Evolutionary conservation across 2,113 vertebrate genomes (phyloP).

Genomic region (Brachionichthys hirsutus): DNA sequence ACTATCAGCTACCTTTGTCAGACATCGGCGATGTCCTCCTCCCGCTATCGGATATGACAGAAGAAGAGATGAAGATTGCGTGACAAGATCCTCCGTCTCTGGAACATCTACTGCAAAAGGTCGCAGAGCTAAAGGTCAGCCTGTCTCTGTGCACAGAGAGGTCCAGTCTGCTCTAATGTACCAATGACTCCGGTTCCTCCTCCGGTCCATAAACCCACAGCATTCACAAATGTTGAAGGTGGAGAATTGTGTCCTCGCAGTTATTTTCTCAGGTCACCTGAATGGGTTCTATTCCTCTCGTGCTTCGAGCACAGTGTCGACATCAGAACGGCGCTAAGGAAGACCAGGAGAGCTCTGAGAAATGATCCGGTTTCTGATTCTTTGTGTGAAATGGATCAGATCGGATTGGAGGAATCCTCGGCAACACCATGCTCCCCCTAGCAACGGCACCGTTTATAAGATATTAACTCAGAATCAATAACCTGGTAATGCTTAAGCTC

Average conservation of each 20-base stretch:
- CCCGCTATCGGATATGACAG: constrained; percentile 38
- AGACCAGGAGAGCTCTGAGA: constrained; percentile 41
- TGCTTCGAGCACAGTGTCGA: constrained; percentile 23
- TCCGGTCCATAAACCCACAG: constrained; percentile 30
- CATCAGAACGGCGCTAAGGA: constrained; percentile 51
- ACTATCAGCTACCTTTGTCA: constrained; percentile 55
- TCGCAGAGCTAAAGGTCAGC: constrained; percentile 47
- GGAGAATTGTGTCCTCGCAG: constrained; percentile 22
- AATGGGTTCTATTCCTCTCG: constrained; percentile 20
- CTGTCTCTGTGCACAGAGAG: constrained; percentile 30
- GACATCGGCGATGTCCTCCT: constrained; percentile 48
- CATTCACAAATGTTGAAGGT: constrained; percentile 1
- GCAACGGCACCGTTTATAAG: neutral
- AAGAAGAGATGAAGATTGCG: constrained; percentile 29
- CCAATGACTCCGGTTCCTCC: constrained; percentile 41
- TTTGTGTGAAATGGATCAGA: constrained; percentile 40
- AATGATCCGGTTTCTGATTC: neutral
- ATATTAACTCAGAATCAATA: no score
- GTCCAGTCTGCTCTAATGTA: constrained; percentile 17
- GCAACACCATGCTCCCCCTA: no score
- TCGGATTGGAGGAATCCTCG: constrained; percentile 29
- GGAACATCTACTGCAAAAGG: constrained; percentile 27
- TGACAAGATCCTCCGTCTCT: no score
- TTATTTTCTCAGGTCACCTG: constrained; percentile 5
- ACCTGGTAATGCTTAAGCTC: no score